A percentile compares a stretch with the other conserved stretches of the same genome.
Conservation (phyloP, 1,140 invertebrate genomes). For the Habropoda laboriosa region DNA sequence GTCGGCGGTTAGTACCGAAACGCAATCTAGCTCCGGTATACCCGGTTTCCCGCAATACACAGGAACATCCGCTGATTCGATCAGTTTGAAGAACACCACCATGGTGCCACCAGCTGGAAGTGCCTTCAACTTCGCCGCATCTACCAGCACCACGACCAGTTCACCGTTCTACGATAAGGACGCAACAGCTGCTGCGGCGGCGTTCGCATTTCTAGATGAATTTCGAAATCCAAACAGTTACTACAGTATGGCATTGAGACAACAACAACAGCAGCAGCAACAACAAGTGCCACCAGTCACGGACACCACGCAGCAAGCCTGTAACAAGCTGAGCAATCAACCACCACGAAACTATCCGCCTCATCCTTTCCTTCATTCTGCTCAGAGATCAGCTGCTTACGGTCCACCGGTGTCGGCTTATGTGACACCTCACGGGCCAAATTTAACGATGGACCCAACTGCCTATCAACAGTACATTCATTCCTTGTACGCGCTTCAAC, state of each 20-base stretch:
- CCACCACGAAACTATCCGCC: slow-evolving; percentile 75
- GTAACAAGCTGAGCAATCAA: slow-evolving; percentile 77
- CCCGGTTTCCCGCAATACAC: slow-evolving; percentile 72
- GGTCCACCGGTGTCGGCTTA: slow-evolving; percentile 77
- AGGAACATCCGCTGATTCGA: slow-evolving; percentile 61
- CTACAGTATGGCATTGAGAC: slow-evolving; percentile 75
- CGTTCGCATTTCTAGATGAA: slow-evolving; percentile 78
- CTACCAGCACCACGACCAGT: slow-evolving; percentile 68
- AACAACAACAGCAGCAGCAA: slow-evolving; percentile 74
- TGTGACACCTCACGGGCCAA: slow-evolving; percentile 76
- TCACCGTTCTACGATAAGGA: slow-evolving; percentile 79
- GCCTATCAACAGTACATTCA: slow-evolving; percentile 80
- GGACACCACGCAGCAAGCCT: slow-evolving; percentile 70
- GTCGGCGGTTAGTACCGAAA: slow-evolving; percentile 48
- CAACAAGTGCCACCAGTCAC: slow-evolving; percentile 63
- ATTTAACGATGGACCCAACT: slow-evolving; percentile 76
- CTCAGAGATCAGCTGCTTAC: slow-evolving; percentile 75
- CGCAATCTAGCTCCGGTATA: slow-evolving; percentile 62
- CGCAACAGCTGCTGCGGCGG: slow-evolving; percentile 74
- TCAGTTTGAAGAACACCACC: slow-evolving; percentile 72
- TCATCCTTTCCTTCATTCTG: slow-evolving; percentile 78
- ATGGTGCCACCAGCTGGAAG: slow-evolving; percentile 73
- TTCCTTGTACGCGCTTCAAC: slow-evolving; percentile 77
- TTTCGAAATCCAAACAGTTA: slow-evolving; percentile 78
- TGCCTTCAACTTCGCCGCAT: slow-evolving; percentile 77